Evolutionary conservation across 2,113 vertebrate genomes (phyloP), one percentile per base, ranked within the genome.

Genomic region (Spilogale gracilis): DNA sequence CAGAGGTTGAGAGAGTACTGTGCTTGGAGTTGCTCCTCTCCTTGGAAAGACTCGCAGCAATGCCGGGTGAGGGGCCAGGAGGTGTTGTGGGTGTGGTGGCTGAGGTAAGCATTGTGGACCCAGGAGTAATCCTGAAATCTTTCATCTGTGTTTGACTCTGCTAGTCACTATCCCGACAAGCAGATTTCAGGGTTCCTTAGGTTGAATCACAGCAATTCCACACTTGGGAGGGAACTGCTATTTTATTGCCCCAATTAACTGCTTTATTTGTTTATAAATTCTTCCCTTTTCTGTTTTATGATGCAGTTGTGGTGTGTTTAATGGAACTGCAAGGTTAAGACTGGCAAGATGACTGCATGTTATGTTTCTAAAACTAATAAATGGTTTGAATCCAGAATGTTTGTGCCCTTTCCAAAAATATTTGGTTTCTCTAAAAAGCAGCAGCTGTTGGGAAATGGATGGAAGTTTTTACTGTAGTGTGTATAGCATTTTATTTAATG

Each of bases 211-310:
- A 90, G 82, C 74, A 65, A 88, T 94, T 92, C 96, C 80, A 96
- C 94, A 92, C 80, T 90, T 5, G 0, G 80, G 94, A 97, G 80
- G 90, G 90, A 96, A 82, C 96, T 89, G 96, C 78, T 97, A 91
- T 89, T 98, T 98, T 98, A 98, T 96, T 97, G 92, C 97, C 96
- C 95, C 97, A 97, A 97, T 98, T 97, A 98, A 98, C 95, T 94
- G 92, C 95, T 98, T 97, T 98, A 98, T 98, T 98, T 98, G 98
- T 97, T 98, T 98, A 97, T 97, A 97, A 98, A 98, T 98, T 97
- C 98, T 98, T 98, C 96, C 94, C 96, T 95, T 98, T 97, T 98
- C 97, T 95, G 92, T 97, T 98, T 98, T 98, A 98, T 97, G 98
- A 96, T 94, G 96, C 97, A 95, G 96, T 98, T 97, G 97, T 96